Percentiles rank a stretch among this genome's conserved stretches.
phyloP scores from a whole-genome alignment of 2,888 invertebrate genomes.

The Ennomos quercinarius region DNA sequence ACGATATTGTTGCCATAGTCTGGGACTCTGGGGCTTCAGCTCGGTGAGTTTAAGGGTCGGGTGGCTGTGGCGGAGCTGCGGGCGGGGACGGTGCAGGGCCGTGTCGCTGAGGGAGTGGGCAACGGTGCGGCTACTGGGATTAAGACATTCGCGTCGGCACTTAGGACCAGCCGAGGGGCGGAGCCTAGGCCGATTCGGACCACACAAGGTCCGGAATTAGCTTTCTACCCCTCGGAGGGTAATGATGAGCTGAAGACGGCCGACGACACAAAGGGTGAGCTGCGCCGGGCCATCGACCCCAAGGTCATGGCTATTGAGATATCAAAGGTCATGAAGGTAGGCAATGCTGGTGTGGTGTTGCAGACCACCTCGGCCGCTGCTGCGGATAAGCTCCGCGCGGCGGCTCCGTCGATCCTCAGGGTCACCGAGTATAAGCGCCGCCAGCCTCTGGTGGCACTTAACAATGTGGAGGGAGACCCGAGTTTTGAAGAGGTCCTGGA shows the following conservation, averaged over 20 bases:
- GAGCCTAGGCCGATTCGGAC: conserved; percentile 1
- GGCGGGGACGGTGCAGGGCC: neutral
- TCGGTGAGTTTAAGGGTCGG: no score
- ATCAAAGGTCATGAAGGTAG: neutral
- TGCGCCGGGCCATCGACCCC: neutral
- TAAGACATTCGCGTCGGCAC: neutral
- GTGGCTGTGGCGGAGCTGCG: neutral
- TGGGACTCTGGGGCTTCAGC: neutral
- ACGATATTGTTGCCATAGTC: neutral
- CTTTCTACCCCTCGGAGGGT: neutral
- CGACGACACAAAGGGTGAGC: conserved; percentile 6
- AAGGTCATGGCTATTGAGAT: conserved; percentile 12
- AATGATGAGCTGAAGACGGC: conserved; percentile 2
- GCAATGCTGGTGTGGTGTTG: conserved; percentile 4
- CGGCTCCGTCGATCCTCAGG: conserved; percentile 13
- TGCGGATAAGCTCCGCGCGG: conserved; percentile 8
- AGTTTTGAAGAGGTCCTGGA: conserved; percentile 8
- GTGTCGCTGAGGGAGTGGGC: neutral
- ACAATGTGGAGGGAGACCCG: conserved; percentile 14
- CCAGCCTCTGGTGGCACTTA: conserved; percentile 10
- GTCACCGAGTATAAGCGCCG: conserved; percentile 15
- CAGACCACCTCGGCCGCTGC: conserved; percentile 9
- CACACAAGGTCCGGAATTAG: no score
- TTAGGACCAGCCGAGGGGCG: neutral
- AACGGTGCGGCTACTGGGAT: neutral